phyloP scores from a whole-genome alignment of 2,797 vertebrate species.

The Chloroceryle inda region DNA sequence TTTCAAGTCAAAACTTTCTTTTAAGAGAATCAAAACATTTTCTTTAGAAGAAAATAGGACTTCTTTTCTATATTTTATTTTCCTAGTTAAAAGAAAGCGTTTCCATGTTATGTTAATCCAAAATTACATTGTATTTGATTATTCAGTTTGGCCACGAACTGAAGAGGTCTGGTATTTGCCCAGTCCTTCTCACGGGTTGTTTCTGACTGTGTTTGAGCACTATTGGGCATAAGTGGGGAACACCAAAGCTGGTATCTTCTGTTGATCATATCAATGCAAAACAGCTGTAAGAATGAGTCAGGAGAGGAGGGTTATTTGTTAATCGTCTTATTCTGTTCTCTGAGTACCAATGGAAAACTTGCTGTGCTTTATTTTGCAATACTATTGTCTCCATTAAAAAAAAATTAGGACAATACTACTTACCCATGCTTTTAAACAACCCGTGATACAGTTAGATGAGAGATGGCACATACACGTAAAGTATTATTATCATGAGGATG shows the following conservation, averaged over 20 bases:
- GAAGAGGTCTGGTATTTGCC: background rate
- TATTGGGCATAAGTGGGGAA: background rate
- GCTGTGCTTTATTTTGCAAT: background rate
- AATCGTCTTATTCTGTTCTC: background rate
- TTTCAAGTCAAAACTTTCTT: background rate
- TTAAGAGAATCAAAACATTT: background rate
- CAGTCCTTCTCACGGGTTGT: background rate
- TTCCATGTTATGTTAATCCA: background rate
- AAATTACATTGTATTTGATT: background rate
- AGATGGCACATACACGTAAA: background rate
- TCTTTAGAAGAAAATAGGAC: background rate
- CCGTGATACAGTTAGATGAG: background rate
- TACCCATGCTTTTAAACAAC: constrained; percentile 34
- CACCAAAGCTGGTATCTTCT: background rate
- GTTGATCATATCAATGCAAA: background rate
- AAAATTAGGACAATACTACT: constrained; percentile 45
- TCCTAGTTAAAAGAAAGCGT: background rate
- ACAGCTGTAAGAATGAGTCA: background rate
- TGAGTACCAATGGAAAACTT: background rate
- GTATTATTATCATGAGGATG: constrained; percentile 19
- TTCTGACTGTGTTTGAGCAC: background rate
- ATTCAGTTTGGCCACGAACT: background rate
- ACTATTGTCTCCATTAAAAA: background rate
- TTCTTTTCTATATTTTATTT: background rate
- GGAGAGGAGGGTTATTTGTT: background rate